Evolutionary conservation across 2,888 invertebrate species (phyloP).

Genomic region (Trichogramma dendrolimi): DNA sequence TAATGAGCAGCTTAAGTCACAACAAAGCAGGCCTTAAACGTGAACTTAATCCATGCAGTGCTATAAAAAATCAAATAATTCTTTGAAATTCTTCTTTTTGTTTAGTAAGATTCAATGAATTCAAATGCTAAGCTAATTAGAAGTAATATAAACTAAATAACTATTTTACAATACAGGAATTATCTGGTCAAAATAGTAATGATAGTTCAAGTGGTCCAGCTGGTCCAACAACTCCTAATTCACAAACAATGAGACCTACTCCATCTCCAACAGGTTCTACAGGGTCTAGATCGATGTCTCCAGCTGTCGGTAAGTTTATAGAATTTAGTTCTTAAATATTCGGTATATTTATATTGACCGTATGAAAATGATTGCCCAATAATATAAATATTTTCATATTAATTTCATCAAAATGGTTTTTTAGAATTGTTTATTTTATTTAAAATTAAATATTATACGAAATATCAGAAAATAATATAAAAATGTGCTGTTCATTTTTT

Average conservation of each 20-base stretch:
- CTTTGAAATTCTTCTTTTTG: too few species aligned
- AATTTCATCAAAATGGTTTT: not conserved
- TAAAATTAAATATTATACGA: not conserved
- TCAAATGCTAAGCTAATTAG: not conserved
- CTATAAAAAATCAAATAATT: too few species aligned
- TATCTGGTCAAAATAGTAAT: slow-evolving; percentile 82
- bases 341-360: not conserved
- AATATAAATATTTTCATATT: not conserved
- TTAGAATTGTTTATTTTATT: not conserved
- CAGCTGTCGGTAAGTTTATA: slow-evolving; percentile 82
- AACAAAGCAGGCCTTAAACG: too few species aligned
- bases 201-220: slow-evolving; percentile 72
- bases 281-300: slow-evolving; percentile 95
- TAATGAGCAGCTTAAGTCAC: too few species aligned
- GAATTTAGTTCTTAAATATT: not conserved
- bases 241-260: slow-evolving; percentile 82
- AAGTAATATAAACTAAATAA: not conserved
- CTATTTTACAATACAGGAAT: slow-evolving; percentile 61
- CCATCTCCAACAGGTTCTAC: slow-evolving; percentile 91
- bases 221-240: slow-evolving; percentile 64
- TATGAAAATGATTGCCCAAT: not conserved
- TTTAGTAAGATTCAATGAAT: too few species aligned
- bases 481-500: not conserved
- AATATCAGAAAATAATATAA: not conserved
- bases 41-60: too few species aligned